Evolutionary conservation across 2,888 invertebrate species (phyloP), one percentile per base, ranked within the genome.

Genomic region (Polymixis flavicincta): DNA sequence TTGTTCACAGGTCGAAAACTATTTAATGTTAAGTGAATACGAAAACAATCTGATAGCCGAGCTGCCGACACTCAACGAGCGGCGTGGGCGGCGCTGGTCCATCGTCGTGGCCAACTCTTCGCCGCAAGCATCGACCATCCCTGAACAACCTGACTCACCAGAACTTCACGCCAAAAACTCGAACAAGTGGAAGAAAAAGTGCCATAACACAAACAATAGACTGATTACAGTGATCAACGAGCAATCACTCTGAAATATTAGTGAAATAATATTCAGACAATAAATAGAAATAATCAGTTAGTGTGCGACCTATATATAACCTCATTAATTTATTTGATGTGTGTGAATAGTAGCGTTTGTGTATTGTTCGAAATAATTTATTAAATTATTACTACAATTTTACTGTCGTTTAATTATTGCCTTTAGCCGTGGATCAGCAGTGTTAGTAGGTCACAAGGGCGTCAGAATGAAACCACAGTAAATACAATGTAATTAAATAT

Each of bases 41-140:
- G 98, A 98, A 92, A 98, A 98, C 95, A 98, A 98, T 93, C 95
- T 98, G 77, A 98, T 98, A 89, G 98, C 98, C 2, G 98, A 98
- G 92, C 97, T 98, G 95, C 98, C 98, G 32, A 97, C 97, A 88
- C 96, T 98, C 89, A 97, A 97, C 93, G 98, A 98, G 91, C 97
- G 98, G 61, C 97, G 97, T 81, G 97, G 97, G 22, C 95, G 98
- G 63, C 97, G 98, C 65, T 98, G 98, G 98, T 98, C 98, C 19
- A 94, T 98, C 77, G 98, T 98, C 4, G 97, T 97, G 14, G 94
- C 94, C 48, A 95, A 94, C 87, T 92, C 93, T 9, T 83, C 92
- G 8, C 93, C 93, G 0, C 93, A 92, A 83, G 84, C 90, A 14
- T 91, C 93, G 67, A 85, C 89, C 22, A 84, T 90, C 57, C 87